Evolutionary conservation across 2,113 vertebrate species (phyloP).

Genomic region (Tragelaphus buxtoni): DNA sequence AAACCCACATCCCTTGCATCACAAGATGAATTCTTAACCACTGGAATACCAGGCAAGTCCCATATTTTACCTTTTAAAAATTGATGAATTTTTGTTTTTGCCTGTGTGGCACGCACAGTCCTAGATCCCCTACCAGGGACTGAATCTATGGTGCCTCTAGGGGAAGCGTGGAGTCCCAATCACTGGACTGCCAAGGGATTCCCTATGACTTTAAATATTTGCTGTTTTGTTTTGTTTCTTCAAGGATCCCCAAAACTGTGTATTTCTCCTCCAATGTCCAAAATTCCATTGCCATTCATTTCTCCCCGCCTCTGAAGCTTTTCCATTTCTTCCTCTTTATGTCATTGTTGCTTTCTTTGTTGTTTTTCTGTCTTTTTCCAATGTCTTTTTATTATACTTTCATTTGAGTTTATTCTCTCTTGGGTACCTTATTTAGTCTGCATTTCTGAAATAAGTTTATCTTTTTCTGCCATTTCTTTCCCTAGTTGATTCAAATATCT

Average conservation of each 20-base stretch:
- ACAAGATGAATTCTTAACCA: not conserved
- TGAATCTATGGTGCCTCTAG: not conserved
- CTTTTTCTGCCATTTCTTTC: not conserved
- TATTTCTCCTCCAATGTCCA: not conserved
- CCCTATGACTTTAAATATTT: not conserved
- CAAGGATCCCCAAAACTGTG: not conserved
- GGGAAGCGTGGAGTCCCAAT: not conserved
- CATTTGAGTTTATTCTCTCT: not conserved
- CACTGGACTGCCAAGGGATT: not conserved
- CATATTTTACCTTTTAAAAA: not conserved
- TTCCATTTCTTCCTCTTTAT: not conserved
- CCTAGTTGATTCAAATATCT: not conserved
- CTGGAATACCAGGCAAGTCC: not conserved
- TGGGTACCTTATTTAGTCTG: not conserved
- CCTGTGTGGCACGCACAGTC: not conserved
- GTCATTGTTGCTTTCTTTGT: not conserved
- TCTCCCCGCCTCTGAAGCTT: not conserved
- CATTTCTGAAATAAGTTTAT: not conserved
- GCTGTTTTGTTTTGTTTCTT: not conserved
- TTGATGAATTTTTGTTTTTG: not conserved
- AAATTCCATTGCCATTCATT: not conserved
- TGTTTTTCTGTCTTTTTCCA: not conserved
- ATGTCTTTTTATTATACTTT: not conserved
- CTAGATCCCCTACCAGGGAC: not conserved
- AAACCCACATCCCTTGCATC: not conserved